A percentile compares a stretch with the other conserved stretches of the same genome.
phyloP scores from a whole-genome alignment of 2,888 invertebrate genomes.

The Drosophila putrida region DNA sequence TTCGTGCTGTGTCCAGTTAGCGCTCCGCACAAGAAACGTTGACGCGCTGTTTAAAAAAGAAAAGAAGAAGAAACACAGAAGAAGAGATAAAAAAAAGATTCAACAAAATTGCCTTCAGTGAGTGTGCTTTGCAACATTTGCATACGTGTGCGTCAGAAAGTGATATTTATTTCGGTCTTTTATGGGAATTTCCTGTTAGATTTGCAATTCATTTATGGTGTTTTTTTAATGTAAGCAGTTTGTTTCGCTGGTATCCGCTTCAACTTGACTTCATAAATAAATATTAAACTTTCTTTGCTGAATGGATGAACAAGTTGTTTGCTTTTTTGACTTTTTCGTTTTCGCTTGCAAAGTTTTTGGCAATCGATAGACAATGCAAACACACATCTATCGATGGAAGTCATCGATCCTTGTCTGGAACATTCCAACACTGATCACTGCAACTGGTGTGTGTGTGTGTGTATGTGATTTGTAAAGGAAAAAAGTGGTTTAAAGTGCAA shows the following conservation, averaged over 20 bases:
- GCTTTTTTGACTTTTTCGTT: constrained; percentile 4
- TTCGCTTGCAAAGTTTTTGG: constrained; percentile 4
- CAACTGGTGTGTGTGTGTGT: background rate
- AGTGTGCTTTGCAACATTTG: constrained; percentile 60
- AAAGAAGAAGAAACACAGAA: constrained; percentile 23
- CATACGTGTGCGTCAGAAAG: constrained; percentile 73
- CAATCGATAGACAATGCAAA: constrained; percentile 23
- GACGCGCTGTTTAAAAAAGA: constrained; percentile 31
- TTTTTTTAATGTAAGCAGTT: constrained; percentile 24
- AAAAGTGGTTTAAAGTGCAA: constrained; percentile 42
- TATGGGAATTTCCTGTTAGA: constrained; percentile 40
- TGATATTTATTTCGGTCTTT: constrained; percentile 29
- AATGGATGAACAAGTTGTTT: constrained; percentile 19
- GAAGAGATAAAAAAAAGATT: constrained; percentile 21
- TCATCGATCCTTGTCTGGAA: constrained; percentile 33
- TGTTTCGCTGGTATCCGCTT: constrained; percentile 21
- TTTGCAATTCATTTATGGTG: constrained; percentile 33
- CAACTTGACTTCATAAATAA: constrained; percentile 17
- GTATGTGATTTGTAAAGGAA: background rate
- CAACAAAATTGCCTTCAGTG: constrained; percentile 49
- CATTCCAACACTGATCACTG: constrained; percentile 18
- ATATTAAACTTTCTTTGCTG: constrained; percentile 37
- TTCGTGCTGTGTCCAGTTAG: constrained; percentile 62
- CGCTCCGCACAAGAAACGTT: constrained; percentile 40
- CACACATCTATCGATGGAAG: constrained; percentile 14